These are phyloP conservation scores for Rallus limicola DNA, from an alignment of 2,113 vertebrate genomes.

Conservation along the genomic window DNA sequence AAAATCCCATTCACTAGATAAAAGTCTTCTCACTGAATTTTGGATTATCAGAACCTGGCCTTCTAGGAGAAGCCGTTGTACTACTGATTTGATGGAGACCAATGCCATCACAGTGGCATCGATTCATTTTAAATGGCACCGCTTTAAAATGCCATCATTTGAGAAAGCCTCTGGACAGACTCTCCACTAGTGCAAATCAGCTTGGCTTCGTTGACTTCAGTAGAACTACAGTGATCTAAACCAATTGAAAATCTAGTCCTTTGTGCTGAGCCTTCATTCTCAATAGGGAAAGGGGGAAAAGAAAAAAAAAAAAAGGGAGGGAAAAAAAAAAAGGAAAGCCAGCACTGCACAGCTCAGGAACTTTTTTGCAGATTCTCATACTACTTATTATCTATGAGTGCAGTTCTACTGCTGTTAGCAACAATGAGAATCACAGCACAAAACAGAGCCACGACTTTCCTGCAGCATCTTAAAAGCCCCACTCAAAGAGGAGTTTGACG, in stretches of 20 bases:
- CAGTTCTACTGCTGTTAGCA: not conserved
- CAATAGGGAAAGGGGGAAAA: not conserved
- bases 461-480: not conserved
- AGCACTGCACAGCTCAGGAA: not conserved
- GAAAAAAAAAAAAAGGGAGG: no score
- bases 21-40: no score
- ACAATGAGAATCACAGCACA: not conserved
- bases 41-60: not conserved
- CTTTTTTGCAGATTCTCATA: not conserved
- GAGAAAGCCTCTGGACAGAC: not conserved
- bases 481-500: not conserved
- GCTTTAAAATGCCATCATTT: slow-evolving; percentile 35
- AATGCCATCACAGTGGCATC: not conserved
- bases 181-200: not conserved
- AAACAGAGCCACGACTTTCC: not conserved
- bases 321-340: not conserved
- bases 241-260: slow-evolving; percentile 7
- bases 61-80: not conserved
- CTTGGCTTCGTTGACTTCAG: slow-evolving; percentile 5
- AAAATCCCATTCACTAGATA: not conserved
- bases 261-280: not conserved
- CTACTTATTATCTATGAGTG: not conserved
- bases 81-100: not conserved
- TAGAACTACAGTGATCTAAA: not conserved
- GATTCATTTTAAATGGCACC: slow-evolving; percentile 48